A percentile compares a stretch with the other conserved stretches of the same genome.
phyloP scores from a whole-genome alignment of 2,797 vertebrate genomes.

The Amphiprion clarkii region DNA sequence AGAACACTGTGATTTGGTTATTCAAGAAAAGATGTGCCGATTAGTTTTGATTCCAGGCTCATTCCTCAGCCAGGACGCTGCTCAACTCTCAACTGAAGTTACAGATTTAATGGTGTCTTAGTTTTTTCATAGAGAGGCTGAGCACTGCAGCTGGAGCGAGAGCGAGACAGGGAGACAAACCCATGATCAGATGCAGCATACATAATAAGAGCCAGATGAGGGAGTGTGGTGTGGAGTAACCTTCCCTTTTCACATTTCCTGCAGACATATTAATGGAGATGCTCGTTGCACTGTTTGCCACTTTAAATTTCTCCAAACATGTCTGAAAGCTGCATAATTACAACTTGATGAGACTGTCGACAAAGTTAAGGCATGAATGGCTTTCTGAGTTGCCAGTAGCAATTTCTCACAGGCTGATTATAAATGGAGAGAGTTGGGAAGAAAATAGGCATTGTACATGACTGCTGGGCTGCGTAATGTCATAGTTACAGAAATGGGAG shows the following conservation, averaged over 20 bases:
- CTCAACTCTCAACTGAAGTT: slow-evolving; percentile 52
- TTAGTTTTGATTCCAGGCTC: slow-evolving; percentile 38
- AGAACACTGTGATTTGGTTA: slow-evolving; percentile 19
- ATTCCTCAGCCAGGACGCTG: slow-evolving; percentile 4
- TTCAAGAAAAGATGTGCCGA: slow-evolving; percentile 19
- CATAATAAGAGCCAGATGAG: not conserved
- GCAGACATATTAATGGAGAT: not conserved
- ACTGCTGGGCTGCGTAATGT: slow-evolving; percentile 73
- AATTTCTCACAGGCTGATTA: slow-evolving; percentile 46
- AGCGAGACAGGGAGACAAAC: not conserved
- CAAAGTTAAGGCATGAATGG: slow-evolving; percentile 16
- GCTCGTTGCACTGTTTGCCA: not conserved
- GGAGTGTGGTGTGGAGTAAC: not conserved
- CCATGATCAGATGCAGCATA: not conserved
- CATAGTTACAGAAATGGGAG: slow-evolving; percentile 47
- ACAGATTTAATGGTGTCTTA: slow-evolving; percentile 41
- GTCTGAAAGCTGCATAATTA: slow-evolving; percentile 23
- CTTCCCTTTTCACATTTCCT: not conserved
- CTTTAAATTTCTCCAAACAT: not conserved
- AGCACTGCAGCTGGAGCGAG: slow-evolving; percentile 25
- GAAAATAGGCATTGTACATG: slow-evolving; percentile 63
- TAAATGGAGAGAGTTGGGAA: slow-evolving; percentile 39
- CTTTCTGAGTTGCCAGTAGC: slow-evolving; percentile 29
- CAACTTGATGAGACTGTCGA: not conserved
- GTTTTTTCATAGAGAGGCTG: slow-evolving; percentile 27